Percentiles rank a stretch among this genome's conserved stretches.
These are phyloP conservation scores for Excalfactoria chinensis DNA, from an alignment of 2,113 vertebrate genomes.

Conservation along the genomic window DNA sequence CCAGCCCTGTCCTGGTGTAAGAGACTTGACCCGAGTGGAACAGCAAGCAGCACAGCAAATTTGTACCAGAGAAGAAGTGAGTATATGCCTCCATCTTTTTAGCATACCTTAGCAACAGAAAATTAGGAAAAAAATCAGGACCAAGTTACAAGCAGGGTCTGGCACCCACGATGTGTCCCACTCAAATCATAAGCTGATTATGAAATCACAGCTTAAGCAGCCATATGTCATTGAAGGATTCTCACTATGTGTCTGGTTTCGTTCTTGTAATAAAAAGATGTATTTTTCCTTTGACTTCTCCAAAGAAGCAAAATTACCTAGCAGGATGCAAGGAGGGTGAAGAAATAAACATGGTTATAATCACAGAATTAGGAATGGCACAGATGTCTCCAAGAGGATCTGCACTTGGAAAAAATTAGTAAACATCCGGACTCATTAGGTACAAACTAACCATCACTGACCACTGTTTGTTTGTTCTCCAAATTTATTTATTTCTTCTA, in stretches of 20 bases:
- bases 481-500: constrained; percentile 34
- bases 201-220: neutral
- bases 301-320: neutral
- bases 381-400: neutral
- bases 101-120: neutral
- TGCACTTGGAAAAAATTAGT: neutral
- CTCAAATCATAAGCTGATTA: neutral
- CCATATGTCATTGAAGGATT: neutral
- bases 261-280: neutral
- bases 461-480: neutral
- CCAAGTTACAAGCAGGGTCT: neutral
- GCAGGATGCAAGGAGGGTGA: neutral
- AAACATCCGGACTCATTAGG: neutral
- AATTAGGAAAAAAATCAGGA: neutral
- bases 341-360: neutral
- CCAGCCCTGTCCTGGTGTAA: neutral
- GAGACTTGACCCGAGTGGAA: neutral
- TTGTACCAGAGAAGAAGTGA: neutral
- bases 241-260: accelerated
- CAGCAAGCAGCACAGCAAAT: neutral
- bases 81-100: neutral
- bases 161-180: accelerated
- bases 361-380: neutral
- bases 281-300: neutral
- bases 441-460: neutral